phyloP scores from a whole-genome alignment of 2,888 invertebrate genomes.

The Brachypalpus laphriformis region DNA sequence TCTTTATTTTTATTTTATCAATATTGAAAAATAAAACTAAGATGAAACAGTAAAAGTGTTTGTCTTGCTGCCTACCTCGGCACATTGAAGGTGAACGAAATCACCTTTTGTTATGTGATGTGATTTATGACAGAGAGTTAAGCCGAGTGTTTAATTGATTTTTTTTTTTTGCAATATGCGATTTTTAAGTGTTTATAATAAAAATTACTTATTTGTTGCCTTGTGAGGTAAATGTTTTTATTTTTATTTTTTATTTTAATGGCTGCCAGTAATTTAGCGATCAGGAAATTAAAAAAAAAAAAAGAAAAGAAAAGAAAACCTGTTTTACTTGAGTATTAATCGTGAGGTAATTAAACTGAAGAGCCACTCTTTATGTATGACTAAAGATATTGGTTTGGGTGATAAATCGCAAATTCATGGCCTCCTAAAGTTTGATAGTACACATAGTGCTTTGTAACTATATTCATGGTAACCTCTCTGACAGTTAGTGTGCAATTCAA shows the following conservation, averaged over 20 bases:
- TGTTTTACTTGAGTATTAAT: background rate
- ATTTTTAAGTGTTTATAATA: background rate
- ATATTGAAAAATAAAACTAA: background rate
- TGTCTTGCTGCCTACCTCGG: background rate
- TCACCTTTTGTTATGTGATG: background rate
- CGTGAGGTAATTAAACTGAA: background rate
- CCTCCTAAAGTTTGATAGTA: background rate
- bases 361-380: background rate
- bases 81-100: background rate
- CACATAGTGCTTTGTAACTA: background rate
- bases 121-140: conserved; percentile 17
- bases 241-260: background rate
- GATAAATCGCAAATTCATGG: conserved; percentile 3
- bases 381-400: background rate
- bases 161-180: background rate
- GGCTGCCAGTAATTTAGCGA: background rate
- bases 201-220: background rate
- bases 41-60: conserved; percentile 19
- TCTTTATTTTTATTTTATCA: background rate
- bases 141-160: background rate
- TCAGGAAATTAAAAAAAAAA: conserved; percentile 4
- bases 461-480: background rate
- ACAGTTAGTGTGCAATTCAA: conserved; percentile 1
- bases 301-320: background rate
- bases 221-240: conserved; percentile 1